Conservation (phyloP, 2,113 vertebrate species). For the Dromaius novaehollandiae region DNA sequence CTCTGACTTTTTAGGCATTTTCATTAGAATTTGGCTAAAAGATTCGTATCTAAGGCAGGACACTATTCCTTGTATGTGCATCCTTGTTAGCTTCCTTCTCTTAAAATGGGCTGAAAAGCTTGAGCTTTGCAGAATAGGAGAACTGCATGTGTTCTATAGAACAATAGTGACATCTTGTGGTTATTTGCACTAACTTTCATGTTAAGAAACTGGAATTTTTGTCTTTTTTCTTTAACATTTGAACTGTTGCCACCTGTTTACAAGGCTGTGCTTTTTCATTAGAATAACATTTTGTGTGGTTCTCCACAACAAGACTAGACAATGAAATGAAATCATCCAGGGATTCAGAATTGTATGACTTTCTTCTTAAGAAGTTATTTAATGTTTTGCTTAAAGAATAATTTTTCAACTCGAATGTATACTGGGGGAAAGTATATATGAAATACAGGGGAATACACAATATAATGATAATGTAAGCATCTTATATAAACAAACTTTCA, state of each 20-base stretch:
- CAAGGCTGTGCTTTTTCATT: neutral
- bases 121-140: too few species aligned
- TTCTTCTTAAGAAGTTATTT: neutral
- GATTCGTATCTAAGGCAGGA: neutral
- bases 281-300: neutral
- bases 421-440: neutral
- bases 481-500: neutral
- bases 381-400: neutral
- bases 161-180: constrained; percentile 56
- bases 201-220: neutral
- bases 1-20: neutral
- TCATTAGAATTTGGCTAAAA: neutral
- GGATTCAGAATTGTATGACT: neutral
- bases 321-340: neutral
- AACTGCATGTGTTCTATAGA: neutral
- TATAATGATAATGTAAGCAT: neutral
- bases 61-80: rapidly evolving
- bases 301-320: neutral
- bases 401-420: neutral
- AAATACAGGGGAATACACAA: neutral
- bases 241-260: neutral
- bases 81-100: neutral
- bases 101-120: neutral
- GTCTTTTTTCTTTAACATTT: neutral
- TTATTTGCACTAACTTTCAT: neutral